phyloP scores from a whole-genome alignment of 2,888 invertebrate genomes.

The Acholoe squamosa region DNA sequence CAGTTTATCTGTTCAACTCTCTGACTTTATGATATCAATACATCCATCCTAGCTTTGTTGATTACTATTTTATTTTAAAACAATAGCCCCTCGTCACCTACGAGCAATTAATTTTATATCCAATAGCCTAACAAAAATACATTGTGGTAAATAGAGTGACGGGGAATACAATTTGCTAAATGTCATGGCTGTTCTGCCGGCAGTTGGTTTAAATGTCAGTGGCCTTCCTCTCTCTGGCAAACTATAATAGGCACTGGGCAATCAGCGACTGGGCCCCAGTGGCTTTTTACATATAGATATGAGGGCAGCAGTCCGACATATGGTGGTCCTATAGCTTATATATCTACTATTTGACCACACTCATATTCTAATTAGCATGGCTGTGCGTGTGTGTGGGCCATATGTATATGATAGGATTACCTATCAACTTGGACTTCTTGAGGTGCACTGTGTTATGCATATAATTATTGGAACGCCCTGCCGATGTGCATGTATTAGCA shows the following conservation, averaged over 20 bases:
- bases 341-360: too few species aligned
- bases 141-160: constrained; percentile 20
- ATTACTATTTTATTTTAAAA: not conserved
- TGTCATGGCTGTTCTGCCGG: not conserved
- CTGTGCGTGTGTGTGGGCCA: not conserved
- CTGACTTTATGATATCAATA: not conserved
- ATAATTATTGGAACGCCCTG: too few species aligned
- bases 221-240: constrained; percentile 14
- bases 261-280: not conserved
- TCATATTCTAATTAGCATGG: too few species aligned
- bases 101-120: not conserved
- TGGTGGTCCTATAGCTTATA: not conserved
- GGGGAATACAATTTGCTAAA: constrained; percentile 18
- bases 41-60: not conserved
- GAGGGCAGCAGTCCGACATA: not conserved
- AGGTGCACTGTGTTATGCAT: too few species aligned
- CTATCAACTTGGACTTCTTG: too few species aligned
- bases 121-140: not conserved
- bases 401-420: too few species aligned
- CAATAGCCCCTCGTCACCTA: not conserved
- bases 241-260: not conserved
- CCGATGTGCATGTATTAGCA: too few species aligned
- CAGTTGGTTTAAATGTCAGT: constrained; percentile 20
- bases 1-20: too few species aligned
- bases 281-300: not conserved